These are phyloP conservation scores for Aythya baeri DNA, from an alignment of 2,113 vertebrate genomes.

Conservation along the genomic window DNA sequence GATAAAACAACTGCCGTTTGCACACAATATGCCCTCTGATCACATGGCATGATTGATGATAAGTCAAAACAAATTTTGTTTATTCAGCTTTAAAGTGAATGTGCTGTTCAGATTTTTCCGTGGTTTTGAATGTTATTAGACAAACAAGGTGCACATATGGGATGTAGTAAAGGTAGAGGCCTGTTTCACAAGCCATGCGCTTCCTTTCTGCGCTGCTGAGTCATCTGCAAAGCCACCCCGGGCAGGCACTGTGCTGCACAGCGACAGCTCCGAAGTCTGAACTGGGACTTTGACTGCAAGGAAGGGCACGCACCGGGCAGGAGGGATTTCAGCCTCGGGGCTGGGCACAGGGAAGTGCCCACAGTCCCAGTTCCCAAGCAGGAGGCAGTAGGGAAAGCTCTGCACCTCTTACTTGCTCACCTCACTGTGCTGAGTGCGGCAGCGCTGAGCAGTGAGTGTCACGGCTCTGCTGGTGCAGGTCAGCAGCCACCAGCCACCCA, in stretches of 20 bases:
- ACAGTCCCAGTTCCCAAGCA: background rate
- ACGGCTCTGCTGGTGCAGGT: accelerated
- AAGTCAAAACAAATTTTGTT: constrained; percentile 83
- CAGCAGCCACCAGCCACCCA: background rate
- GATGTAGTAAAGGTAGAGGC: constrained; percentile 68
- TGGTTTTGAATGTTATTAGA: constrained; percentile 78
- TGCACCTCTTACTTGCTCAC: background rate
- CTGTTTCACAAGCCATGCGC: constrained; percentile 51
- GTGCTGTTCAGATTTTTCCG: constrained; percentile 73
- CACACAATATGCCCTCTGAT: constrained; percentile 80
- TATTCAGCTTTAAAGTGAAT: constrained; percentile 82
- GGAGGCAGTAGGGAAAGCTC: background rate
- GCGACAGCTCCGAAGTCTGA: accelerated
- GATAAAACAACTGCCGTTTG: constrained; percentile 81
- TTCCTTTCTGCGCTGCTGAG: constrained; percentile 65
- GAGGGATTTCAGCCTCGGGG: too few relatives aligned
- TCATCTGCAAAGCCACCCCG: constrained; percentile 41
- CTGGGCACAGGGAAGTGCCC: accelerated
- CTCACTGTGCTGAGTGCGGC: accelerated
- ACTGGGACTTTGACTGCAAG: background rate
- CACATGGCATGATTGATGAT: constrained; percentile 83
- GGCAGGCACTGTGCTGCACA: background rate
- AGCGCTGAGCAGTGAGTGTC: background rate
- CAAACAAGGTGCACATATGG: constrained; percentile 80
- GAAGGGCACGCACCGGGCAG: background rate